These are phyloP conservation scores for Heteromurus nitidus DNA, from an alignment of 2,888 invertebrate genomes.

Conservation along the genomic window DNA sequence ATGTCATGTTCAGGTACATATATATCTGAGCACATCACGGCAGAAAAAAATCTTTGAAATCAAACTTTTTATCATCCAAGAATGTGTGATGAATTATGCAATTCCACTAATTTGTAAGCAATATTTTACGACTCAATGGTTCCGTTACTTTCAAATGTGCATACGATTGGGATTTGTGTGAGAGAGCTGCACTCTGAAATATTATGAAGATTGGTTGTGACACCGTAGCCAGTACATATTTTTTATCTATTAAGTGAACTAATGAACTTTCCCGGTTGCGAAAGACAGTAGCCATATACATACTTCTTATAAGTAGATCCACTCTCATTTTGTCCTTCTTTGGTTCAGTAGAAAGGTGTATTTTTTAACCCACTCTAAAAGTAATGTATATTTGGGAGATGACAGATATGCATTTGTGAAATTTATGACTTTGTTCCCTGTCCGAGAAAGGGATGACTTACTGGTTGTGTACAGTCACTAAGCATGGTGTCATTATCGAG, in stretches of 20 bases:
- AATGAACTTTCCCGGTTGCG: conserved; percentile 51
- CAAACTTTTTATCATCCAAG: no score
- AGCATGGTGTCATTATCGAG: conserved; percentile 61
- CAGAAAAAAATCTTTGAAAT: no score
- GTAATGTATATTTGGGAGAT: conserved; percentile 40
- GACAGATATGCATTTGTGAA: conserved; percentile 63
- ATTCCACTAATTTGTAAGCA: conserved; percentile 52
- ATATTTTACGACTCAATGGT: conserved; percentile 51
- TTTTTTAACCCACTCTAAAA: not conserved
- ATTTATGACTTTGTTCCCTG: conserved; percentile 56
- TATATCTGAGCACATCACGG: no score
- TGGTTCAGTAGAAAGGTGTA: not conserved
- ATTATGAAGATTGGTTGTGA: not conserved
- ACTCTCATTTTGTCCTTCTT: no score
- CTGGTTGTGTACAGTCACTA: conserved; percentile 56
- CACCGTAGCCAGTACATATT: not conserved
- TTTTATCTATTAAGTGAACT: conserved; percentile 29
- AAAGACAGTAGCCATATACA: conserved; percentile 35
- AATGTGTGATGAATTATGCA: conserved; percentile 27
- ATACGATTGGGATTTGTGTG: not conserved
- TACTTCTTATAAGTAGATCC: not conserved
- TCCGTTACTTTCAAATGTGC: conserved; percentile 16
- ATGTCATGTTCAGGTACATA: no score
- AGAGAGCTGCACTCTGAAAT: not conserved
- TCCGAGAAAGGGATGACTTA: conserved; percentile 46